Percentiles rank a stretch among this genome's conserved stretches.
These are phyloP conservation scores for Xestia rhomboidea DNA, from an alignment of 2,888 invertebrate genomes.

Conservation along the genomic window DNA sequence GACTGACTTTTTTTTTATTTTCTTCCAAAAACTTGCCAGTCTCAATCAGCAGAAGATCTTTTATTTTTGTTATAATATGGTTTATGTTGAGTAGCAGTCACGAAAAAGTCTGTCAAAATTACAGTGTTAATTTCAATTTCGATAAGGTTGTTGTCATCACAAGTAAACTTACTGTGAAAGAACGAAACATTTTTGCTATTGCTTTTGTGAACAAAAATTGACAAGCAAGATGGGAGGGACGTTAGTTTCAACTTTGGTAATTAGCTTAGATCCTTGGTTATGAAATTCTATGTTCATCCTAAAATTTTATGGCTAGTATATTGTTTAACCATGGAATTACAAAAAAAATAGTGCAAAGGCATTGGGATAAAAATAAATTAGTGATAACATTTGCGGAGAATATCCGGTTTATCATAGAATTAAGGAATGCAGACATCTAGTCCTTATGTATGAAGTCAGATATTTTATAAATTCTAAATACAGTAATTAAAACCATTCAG, in stretches of 20 bases:
- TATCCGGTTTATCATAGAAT: not conserved
- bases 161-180: not conserved
- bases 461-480: conserved; percentile 25
- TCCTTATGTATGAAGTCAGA: conserved; percentile 1
- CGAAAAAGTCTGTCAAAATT: not conserved
- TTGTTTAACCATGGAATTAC: not conserved
- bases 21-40: not conserved
- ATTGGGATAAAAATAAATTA: not conserved
- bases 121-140: not conserved
- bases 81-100: not conserved
- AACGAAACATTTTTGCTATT: not conserved
- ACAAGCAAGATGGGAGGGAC: not conserved
- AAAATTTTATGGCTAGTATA: not conserved
- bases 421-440: not conserved
- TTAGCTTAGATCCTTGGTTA: not conserved
- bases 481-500: conserved; percentile 23
- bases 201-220: not conserved
- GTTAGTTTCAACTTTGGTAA: not conserved
- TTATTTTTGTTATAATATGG: not conserved
- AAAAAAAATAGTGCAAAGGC: not conserved
- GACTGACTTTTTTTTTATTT: not conserved
- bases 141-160: not conserved
- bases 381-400: not conserved
- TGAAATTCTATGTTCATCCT: not conserved
- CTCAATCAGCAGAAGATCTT: not conserved